Evolutionary conservation across 2,888 invertebrate species (phyloP).

Genomic region (Drosophila niveifrons): DNA sequence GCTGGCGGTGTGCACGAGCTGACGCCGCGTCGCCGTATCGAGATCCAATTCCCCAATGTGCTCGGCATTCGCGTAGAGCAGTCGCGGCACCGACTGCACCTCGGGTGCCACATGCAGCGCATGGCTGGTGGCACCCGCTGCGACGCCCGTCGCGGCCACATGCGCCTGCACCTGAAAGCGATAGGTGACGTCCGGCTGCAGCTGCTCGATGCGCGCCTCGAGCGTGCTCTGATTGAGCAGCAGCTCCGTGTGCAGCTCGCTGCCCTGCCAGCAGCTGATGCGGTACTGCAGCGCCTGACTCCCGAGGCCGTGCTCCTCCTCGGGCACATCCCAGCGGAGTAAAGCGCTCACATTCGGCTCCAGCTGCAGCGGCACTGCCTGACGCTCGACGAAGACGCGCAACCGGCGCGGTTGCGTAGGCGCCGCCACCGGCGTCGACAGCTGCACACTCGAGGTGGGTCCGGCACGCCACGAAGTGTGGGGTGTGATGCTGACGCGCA

Average conservation of each 20-base stretch:
- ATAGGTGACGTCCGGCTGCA: constrained; percentile 88
- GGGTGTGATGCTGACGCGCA: constrained; percentile 91
- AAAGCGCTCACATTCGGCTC: constrained; percentile 86
- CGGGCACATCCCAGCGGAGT: constrained; percentile 93
- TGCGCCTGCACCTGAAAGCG: constrained; percentile 91
- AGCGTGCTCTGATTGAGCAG: constrained; percentile 70
- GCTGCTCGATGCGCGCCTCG: constrained; percentile 87
- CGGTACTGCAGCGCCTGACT: constrained; percentile 87
- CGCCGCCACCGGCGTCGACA: constrained; percentile 92
- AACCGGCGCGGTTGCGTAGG: constrained; percentile 91
- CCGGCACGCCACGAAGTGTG: constrained; percentile 95
- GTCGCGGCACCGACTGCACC: constrained; percentile 91
- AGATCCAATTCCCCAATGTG: constrained; percentile 91
- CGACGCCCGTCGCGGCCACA: constrained; percentile 92
- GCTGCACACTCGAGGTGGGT: constrained; percentile 87
- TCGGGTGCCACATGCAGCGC: constrained; percentile 89
- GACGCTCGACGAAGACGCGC: constrained; percentile 90
- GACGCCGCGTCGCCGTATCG: constrained; percentile 89
- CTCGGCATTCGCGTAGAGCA: constrained; percentile 91
- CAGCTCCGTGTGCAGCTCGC: constrained; percentile 70
- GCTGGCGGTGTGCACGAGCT: constrained; percentile 88
- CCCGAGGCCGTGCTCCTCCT: constrained; percentile 55
- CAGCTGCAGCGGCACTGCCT: constrained; percentile 81
- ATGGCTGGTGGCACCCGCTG: constrained; percentile 90
- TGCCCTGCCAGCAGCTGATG: constrained; percentile 88